These are phyloP conservation scores for Danio albolineatus DNA, from an alignment of 2,797 vertebrate genomes.

Conservation along the genomic window DNA sequence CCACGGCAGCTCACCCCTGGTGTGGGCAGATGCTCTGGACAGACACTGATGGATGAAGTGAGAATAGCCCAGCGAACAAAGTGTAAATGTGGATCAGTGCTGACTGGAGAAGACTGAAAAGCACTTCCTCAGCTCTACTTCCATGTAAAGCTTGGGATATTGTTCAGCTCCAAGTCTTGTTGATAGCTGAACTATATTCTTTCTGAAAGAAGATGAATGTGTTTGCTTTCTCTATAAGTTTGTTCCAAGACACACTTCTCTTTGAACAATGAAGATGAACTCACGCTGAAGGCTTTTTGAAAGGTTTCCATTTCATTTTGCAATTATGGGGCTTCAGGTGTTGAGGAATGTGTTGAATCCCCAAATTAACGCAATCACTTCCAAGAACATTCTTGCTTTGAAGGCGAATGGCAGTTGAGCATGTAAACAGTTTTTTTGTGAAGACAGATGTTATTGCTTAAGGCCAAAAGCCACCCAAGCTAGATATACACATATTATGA, in stretches of 20 bases:
- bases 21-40: constrained; percentile 37
- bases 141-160: neutral
- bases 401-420: neutral
- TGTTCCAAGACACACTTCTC: neutral
- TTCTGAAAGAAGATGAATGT: neutral
- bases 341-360: constrained; percentile 2
- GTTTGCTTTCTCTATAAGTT: neutral
- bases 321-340: constrained; percentile 6
- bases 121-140: neutral
- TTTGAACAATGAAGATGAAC: neutral
- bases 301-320: neutral
- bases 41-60: constrained; percentile 34
- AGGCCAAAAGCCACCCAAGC: neutral
- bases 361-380: constrained; percentile 6
- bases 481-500: neutral
- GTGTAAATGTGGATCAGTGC: constrained; percentile 8
- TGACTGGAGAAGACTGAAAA: neutral
- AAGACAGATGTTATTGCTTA: neutral
- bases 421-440: neutral
- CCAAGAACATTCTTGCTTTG: constrained; percentile 15
- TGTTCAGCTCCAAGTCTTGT: neutral
- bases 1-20: constrained; percentile 25
- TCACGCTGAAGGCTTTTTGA: neutral
- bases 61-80: constrained; percentile 20
- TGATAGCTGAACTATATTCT: neutral